Evolutionary conservation across 1,140 invertebrate genomes (phyloP).

Genomic region (Uloborus diversus): DNA sequence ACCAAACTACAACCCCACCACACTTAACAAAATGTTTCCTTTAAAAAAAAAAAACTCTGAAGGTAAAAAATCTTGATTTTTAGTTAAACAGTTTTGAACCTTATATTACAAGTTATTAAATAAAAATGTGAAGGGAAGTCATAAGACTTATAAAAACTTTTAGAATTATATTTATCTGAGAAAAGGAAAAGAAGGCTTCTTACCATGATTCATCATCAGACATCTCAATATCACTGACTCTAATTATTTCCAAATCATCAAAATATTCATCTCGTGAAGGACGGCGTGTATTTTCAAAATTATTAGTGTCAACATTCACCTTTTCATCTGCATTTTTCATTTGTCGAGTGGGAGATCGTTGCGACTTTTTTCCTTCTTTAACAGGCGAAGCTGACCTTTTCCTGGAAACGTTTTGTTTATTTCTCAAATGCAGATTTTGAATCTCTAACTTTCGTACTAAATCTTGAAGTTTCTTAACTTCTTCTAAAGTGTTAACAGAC

Average conservation of each 20-base stretch:
- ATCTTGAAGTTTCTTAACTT: slow-evolving; percentile 66
- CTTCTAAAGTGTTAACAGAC: slow-evolving; percentile 63
- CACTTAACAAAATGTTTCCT: too few species aligned
- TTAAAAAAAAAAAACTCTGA: too few species aligned
- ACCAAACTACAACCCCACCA: too few species aligned
- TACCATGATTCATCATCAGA: slow-evolving; percentile 59
- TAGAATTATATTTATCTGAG: too few species aligned
- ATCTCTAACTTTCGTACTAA: slow-evolving; percentile 66
- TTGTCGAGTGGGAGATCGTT: neutral
- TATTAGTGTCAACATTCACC: neutral
- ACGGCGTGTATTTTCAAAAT: neutral
- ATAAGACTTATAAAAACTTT: too few species aligned
- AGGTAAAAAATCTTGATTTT: too few species aligned
- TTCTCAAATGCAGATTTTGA: slow-evolving; percentile 65
- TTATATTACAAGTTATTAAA: too few species aligned
- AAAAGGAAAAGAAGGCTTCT: neutral
- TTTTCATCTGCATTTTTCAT: neutral
- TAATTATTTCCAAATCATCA: slow-evolving; percentile 53
- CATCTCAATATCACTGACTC: slow-evolving; percentile 54
- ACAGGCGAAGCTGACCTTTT: slow-evolving; percentile 35
- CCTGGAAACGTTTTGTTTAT: slow-evolving; percentile 59
- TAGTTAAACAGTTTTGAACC: too few species aligned
- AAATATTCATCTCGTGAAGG: slow-evolving; percentile 31
- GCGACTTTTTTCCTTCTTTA: slow-evolving; percentile 16
- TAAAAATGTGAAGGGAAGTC: too few species aligned